A percentile compares a stretch with the other conserved stretches of the same genome.
phyloP scores from a whole-genome alignment of 2,113 vertebrate genomes.

The Uropsilus gracilis region DNA sequence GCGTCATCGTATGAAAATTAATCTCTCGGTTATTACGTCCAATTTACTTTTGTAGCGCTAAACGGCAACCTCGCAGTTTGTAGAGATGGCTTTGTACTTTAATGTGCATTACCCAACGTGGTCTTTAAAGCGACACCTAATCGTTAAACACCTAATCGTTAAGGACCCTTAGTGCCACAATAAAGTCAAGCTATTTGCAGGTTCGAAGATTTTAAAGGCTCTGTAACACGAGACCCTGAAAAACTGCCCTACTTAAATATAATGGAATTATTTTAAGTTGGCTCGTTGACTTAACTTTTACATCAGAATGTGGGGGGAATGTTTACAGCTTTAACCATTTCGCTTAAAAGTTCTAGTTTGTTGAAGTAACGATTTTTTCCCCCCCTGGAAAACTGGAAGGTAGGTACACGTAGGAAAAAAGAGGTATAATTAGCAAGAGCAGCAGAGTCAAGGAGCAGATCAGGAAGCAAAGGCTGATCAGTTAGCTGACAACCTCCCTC shows the following conservation, averaged over 20 bases:
- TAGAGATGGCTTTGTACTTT: not conserved
- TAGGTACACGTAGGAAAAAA: not conserved
- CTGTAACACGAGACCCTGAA: not conserved
- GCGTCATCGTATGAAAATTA: not conserved
- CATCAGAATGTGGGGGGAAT: not conserved
- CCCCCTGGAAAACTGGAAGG: not conserved
- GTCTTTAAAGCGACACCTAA: not conserved
- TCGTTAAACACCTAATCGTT: not conserved
- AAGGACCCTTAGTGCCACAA: not conserved
- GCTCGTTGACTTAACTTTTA: not conserved
- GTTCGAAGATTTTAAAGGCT: conserved; percentile 17
- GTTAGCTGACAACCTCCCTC: not conserved
- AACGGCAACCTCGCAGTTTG: not conserved
- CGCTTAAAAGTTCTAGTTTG: not conserved
- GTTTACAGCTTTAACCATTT: not conserved
- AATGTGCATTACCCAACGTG: not conserved
- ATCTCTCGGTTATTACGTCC: not conserved
- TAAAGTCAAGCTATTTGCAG: not conserved
- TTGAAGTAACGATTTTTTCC: not conserved
- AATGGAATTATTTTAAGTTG: not conserved
- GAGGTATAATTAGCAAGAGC: not conserved
- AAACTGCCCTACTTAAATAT: not conserved
- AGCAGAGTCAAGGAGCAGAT: not conserved
- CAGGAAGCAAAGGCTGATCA: not conserved
- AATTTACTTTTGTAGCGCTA: conserved; percentile 17